Conservation (phyloP, 92 coral and sea anemone species). For the Phenganax marumi region DNA sequence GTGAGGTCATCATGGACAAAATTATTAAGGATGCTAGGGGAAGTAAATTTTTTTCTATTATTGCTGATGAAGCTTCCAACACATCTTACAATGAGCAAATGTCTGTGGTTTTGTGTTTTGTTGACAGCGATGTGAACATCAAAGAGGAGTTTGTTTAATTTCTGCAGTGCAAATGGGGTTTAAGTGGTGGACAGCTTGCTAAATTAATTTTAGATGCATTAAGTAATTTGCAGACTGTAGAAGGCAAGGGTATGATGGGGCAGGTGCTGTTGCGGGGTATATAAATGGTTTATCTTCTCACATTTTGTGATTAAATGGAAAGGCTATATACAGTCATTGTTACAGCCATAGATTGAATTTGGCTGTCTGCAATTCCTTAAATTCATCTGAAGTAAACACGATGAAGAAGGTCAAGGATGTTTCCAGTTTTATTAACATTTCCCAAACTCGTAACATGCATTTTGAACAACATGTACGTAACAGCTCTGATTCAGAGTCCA, state of each 20-base stretch:
- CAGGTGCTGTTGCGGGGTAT: not conserved
- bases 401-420: too few relatives aligned
- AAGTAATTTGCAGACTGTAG: not conserved
- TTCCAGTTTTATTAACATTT: not conserved
- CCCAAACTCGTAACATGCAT: not conserved
- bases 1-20: conserved; percentile 16
- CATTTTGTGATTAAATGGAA: not conserved
- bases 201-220: not conserved
- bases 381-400: too few relatives aligned
- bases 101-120: not conserved
- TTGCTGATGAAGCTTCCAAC: conserved; percentile 14
- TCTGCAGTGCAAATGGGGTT: not conserved
- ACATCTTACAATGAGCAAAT: not conserved
- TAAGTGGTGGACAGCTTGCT: not conserved
- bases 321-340: not conserved
- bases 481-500: not conserved
- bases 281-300: not conserved
- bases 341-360: not conserved
- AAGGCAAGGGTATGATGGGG: not conserved
- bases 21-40: not conserved
- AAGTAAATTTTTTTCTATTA: conserved; percentile 9
- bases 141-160: not conserved
- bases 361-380: not conserved
- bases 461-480: not conserved
- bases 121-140: not conserved